These are phyloP conservation scores for Masnerella sp. DNA, from an alignment of 2,888 invertebrate genomes.

Conservation along the genomic window DNA sequence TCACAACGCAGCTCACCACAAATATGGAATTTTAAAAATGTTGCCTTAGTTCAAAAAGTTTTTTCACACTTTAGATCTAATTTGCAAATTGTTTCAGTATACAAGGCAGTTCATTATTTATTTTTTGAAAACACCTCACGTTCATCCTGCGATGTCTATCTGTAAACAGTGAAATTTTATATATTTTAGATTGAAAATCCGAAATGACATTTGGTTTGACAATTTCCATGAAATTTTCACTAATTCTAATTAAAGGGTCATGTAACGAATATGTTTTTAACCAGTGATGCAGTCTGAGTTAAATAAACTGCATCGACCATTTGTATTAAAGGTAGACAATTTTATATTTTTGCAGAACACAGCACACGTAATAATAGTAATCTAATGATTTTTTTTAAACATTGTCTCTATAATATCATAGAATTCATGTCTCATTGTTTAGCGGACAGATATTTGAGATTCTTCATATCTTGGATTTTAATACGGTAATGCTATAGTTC, in stretches of 20 bases:
- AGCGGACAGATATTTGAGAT: too few relatives aligned
- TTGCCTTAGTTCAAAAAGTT: slow-evolving; percentile 8
- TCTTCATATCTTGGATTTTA: slow-evolving; percentile 1
- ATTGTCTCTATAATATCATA: too few relatives aligned
- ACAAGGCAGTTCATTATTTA: slow-evolving; percentile 65
- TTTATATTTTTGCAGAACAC: too few relatives aligned
- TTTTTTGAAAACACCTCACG: slow-evolving; percentile 66
- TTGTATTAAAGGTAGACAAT: too few relatives aligned
- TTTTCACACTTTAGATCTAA: slow-evolving; percentile 25
- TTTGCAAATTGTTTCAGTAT: slow-evolving; percentile 56
- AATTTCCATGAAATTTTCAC: slow-evolving; percentile 67
- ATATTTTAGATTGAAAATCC: slow-evolving; percentile 34
- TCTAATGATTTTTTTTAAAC: too few relatives aligned
- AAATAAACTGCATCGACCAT: too few relatives aligned
- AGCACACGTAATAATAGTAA: too few relatives aligned
- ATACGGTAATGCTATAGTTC: slow-evolving; percentile 1
- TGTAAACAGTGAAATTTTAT: slow-evolving; percentile 68
- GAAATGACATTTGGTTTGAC: slow-evolving; percentile 46
- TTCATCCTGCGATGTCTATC: slow-evolving; percentile 70
- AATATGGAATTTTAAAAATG: slow-evolving; percentile 5
- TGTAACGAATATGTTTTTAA: background rate
- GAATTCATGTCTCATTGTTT: too few relatives aligned
- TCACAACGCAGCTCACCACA: slow-evolving; percentile 39
- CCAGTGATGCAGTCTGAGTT: background rate
- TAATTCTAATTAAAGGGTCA: slow-evolving; percentile 12